phyloP scores from a whole-genome alignment of 2,113 vertebrate genomes.

The Capricornis sumatraensis region DNA sequence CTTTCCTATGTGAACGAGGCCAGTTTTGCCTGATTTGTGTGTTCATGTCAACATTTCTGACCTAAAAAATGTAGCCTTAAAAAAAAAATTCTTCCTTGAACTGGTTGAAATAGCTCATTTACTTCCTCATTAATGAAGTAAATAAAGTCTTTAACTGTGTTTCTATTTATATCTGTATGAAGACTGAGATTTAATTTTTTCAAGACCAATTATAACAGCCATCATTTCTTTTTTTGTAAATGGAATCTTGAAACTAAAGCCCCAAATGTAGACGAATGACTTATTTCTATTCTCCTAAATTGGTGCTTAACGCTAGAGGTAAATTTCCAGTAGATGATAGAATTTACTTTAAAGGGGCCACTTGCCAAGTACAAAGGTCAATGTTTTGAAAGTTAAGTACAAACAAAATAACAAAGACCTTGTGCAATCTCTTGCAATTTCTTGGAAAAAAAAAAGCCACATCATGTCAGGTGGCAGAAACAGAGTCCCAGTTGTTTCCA shows the following conservation, averaged over 20 bases:
- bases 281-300: background rate
- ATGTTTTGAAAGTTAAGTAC: background rate
- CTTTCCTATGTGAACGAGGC: background rate
- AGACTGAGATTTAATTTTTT: background rate
- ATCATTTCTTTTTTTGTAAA: constrained; percentile 10
- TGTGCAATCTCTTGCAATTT: background rate
- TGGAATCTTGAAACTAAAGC: background rate
- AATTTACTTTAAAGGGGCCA: background rate
- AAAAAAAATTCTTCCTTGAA: background rate
- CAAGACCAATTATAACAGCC: background rate
- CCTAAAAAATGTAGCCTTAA: background rate
- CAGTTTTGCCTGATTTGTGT: background rate
- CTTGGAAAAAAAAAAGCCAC: background rate
- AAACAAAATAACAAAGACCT: background rate
- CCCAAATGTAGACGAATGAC: background rate
- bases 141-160: background rate
- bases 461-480: background rate
- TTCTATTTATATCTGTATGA: background rate
- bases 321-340: background rate
- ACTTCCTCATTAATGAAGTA: background rate
- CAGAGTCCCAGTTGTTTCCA: background rate
- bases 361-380: background rate
- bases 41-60: background rate
- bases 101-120: background rate
- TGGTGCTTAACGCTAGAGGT: background rate